Percentiles rank a stretch among this genome's conserved stretches.
phyloP scores from a whole-genome alignment of 1,140 invertebrate genomes.

The Meloidogyne floridensis region DNA sequence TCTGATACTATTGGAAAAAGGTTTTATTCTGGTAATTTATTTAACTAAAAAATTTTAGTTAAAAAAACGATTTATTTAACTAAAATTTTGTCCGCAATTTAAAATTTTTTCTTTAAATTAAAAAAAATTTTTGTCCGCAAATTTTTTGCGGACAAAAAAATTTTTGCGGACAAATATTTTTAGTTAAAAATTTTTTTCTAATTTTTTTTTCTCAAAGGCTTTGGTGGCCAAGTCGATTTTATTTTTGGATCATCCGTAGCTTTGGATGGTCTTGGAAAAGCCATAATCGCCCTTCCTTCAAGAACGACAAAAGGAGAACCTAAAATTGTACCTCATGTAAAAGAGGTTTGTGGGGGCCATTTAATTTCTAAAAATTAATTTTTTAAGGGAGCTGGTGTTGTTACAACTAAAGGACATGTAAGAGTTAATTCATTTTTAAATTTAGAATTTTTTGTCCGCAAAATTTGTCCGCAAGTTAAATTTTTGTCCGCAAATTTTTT shows the following conservation, averaged over 20 bases:
- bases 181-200: slow-evolving; percentile 11
- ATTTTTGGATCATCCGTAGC: slow-evolving; percentile 86
- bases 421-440: background rate
- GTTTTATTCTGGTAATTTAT: slow-evolving; percentile 80
- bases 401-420: slow-evolving; percentile 84
- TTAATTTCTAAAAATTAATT: slow-evolving; percentile 1
- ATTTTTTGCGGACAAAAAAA: too few relatives aligned
- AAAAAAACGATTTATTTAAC: slow-evolving; percentile 3
- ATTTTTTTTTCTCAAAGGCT: slow-evolving; percentile 66
- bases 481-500: too few relatives aligned
- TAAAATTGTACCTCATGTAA: slow-evolving; percentile 84
- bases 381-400: slow-evolving; percentile 81
- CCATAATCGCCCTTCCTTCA: slow-evolving; percentile 88
- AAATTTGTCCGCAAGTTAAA: too few relatives aligned
- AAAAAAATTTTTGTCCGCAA: too few relatives aligned
- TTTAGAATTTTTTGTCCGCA: too few relatives aligned
- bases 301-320: slow-evolving; percentile 80
- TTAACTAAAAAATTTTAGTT: too few relatives aligned
- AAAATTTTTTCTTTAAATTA: too few relatives aligned
- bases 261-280: slow-evolving; percentile 84
- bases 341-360: slow-evolving; percentile 66
- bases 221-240: slow-evolving; percentile 92
- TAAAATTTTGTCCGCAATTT: background rate
- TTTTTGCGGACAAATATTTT: slow-evolving; percentile 4
- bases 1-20: slow-evolving; percentile 87